Conservation (phyloP, 2,888 invertebrate species). For the Pseudococcus jackbeardsleyi region DNA sequence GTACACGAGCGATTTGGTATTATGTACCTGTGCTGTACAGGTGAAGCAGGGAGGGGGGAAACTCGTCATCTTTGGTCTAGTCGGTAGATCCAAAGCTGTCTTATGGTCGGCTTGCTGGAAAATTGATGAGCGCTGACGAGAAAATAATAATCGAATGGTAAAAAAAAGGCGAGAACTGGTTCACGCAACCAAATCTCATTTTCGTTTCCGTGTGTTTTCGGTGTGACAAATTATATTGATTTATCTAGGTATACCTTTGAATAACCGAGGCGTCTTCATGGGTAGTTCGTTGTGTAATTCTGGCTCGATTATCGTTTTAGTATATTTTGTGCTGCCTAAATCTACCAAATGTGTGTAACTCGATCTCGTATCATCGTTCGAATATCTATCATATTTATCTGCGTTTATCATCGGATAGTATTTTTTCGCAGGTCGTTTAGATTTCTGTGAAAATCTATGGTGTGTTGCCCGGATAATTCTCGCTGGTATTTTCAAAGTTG, state of each 20-base stretch:
- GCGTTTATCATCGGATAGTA: conserved; percentile 4
- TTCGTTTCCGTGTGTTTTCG: conserved; percentile 16
- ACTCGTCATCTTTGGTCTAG: neutral
- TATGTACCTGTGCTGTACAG: neutral
- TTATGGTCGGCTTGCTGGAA: neutral
- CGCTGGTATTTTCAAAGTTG: too few relatives aligned
- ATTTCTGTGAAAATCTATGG: too few relatives aligned
- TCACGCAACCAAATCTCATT: conserved; percentile 27
- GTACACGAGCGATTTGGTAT: neutral
- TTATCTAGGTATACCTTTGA: neutral
- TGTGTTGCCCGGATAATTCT: too few relatives aligned
- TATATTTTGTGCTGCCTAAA: neutral
- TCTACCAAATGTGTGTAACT: neutral
- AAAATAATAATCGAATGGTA: conserved; percentile 18
- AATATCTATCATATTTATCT: conserved; percentile 6
- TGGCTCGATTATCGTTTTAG: neutral
- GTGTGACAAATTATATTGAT: conserved; percentile 54
- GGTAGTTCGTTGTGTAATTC: neutral
- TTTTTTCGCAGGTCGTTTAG: neutral
- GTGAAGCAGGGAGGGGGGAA: neutral
- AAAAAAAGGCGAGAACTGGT: conserved; percentile 42
- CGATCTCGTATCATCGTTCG: neutral
- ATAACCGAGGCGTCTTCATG: neutral
- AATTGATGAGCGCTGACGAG: conserved; percentile 44
- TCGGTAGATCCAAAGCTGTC: neutral